Conservation (phyloP, 1,140 invertebrate species). For the Megalopta genalis region DNA sequence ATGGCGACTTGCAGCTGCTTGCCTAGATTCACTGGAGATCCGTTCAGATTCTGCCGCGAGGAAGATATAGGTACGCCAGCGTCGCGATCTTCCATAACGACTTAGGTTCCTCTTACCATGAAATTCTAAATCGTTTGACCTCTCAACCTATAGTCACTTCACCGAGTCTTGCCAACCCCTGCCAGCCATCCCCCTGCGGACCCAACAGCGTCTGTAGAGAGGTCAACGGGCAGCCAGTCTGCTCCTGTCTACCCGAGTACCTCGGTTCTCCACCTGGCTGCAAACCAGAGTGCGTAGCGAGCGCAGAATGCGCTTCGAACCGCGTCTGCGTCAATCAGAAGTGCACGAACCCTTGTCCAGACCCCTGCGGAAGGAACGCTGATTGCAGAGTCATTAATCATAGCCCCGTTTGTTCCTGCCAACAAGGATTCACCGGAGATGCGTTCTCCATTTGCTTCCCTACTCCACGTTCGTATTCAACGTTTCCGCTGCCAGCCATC, state of each 20-base stretch:
- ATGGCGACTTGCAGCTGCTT: constrained; percentile 85
- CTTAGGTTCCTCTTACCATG: not conserved
- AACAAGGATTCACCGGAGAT: constrained; percentile 86
- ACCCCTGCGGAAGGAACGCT: constrained; percentile 87
- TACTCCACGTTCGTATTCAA: constrained; percentile 54
- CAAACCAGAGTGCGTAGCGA: constrained; percentile 88
- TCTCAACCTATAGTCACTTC: constrained; percentile 2
- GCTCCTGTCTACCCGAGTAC: constrained; percentile 87
- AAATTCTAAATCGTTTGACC: not conserved
- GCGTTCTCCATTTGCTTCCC: constrained; percentile 83
- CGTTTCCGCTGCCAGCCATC: constrained; percentile 14
- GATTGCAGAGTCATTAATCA: constrained; percentile 87
- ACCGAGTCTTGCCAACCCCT: constrained; percentile 80
- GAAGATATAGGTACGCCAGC: constrained; percentile 36
- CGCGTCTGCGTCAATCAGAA: constrained; percentile 87
- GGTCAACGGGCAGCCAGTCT: constrained; percentile 83
- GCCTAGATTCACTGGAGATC: constrained; percentile 85
- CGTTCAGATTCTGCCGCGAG: constrained; percentile 79
- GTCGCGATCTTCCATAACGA: too few species aligned
- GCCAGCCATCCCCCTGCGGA: constrained; percentile 89
- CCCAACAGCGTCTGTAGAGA: constrained; percentile 88
- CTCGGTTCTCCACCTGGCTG: constrained; percentile 87
- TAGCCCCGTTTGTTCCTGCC: constrained; percentile 87
- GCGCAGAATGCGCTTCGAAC: constrained; percentile 87
- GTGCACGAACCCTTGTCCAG: constrained; percentile 89